These are phyloP conservation scores for Dallia pectoralis DNA, from an alignment of 2,797 vertebrate species.

Conservation along the genomic window DNA sequence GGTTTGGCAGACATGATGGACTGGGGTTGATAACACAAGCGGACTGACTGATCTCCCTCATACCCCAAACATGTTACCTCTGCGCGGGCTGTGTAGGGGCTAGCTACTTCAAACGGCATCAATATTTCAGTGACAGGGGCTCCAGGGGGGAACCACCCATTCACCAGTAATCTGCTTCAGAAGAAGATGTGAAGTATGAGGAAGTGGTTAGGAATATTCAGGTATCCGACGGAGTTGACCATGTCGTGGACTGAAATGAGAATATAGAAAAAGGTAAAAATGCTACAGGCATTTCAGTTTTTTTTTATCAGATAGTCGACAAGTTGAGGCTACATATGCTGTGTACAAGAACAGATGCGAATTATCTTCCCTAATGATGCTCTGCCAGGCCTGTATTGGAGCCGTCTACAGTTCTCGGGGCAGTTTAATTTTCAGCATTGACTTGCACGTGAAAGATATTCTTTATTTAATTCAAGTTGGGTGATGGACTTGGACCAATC, in stretches of 20 bases:
- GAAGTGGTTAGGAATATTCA: slow-evolving; percentile 37
- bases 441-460: too few species aligned
- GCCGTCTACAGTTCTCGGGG: too few species aligned
- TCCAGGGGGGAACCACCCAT: slow-evolving; percentile 60
- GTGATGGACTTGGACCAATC: too few species aligned
- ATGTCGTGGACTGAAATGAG: slow-evolving; percentile 26
- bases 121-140: slow-evolving; percentile 69
- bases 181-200: slow-evolving; percentile 19
- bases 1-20: slow-evolving; percentile 45
- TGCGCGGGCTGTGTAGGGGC: slow-evolving; percentile 33
- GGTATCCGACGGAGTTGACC: slow-evolving; percentile 21
- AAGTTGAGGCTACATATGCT: too few species aligned
- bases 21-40: slow-evolving; percentile 45
- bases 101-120: slow-evolving; percentile 60
- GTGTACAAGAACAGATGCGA: too few species aligned
- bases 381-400: too few species aligned
- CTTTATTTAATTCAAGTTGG: too few species aligned
- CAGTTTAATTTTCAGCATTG: too few species aligned
- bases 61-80: slow-evolving; percentile 52
- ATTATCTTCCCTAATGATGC: too few species aligned
- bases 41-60: slow-evolving; percentile 57
- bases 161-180: slow-evolving; percentile 65
- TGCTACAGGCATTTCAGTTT: too few species aligned
- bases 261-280: neutral
- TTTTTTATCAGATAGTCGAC: too few species aligned